Evolutionary conservation across 1,140 invertebrate species (phyloP).

Genomic region (Heterodera carotae): DNA sequence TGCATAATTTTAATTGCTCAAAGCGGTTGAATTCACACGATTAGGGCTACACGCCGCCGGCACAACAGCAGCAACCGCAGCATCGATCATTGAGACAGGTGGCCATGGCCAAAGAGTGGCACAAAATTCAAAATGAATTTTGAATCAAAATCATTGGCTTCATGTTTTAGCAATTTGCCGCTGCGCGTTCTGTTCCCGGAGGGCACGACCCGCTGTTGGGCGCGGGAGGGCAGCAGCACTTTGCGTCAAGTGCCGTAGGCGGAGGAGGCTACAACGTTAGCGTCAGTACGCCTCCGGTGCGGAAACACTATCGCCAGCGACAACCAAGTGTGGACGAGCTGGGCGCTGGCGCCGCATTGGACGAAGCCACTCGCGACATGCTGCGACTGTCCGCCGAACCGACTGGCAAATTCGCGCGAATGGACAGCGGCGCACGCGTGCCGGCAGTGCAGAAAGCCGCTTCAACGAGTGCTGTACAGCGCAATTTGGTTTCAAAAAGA

Average conservation of each 20-base stretch:
- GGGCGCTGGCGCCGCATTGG: slow-evolving; percentile 34
- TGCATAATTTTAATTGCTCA: background rate
- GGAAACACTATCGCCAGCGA: background rate
- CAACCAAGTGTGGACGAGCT: slow-evolving; percentile 13
- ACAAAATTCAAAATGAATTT: background rate
- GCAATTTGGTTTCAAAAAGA: slow-evolving; percentile 1
- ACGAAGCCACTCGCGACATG: slow-evolving; percentile 49
- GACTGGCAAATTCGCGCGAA: slow-evolving; percentile 28
- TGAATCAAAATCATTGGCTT: background rate
- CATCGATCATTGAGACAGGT: slow-evolving; percentile 5
- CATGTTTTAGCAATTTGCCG: background rate
- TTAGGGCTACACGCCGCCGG: background rate
- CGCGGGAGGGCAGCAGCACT: background rate
- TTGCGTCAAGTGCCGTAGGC: background rate
- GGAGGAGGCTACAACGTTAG: background rate
- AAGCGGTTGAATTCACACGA: background rate
- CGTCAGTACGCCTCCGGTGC: background rate
- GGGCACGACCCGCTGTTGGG: background rate
- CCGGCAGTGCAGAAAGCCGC: slow-evolving; percentile 44
- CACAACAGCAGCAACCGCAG: slow-evolving; percentile 1
- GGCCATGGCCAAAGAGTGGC: background rate
- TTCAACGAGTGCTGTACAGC: slow-evolving; percentile 48
- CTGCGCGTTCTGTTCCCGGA: background rate
- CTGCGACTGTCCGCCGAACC: slow-evolving; percentile 48
- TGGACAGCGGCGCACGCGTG: slow-evolving; percentile 27